These are phyloP conservation scores for Hydrocynus forskahlii DNA, from an alignment of 2,797 vertebrate species.

Conservation along the genomic window DNA sequence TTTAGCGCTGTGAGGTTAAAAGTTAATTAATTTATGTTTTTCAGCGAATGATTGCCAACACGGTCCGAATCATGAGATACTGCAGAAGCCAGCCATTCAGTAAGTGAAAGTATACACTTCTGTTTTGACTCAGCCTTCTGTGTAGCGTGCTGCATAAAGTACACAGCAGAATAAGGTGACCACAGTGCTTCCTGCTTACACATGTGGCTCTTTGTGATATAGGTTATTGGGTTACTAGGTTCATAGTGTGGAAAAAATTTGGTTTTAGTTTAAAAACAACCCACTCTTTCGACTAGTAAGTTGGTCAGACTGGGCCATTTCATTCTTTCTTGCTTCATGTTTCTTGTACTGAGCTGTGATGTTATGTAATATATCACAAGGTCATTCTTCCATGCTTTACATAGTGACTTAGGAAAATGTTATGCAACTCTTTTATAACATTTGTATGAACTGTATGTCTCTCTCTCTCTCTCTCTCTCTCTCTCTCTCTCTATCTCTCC, in stretches of 20 bases:
- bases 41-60: constrained; percentile 97
- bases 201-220: background rate
- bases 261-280: background rate
- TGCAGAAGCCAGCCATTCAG: constrained; percentile 94
- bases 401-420: background rate
- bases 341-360: background rate
- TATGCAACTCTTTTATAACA: background rate
- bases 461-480: background rate
- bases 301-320: too few species aligned
- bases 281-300: background rate
- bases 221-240: background rate
- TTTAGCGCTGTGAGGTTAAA: background rate
- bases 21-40: constrained; percentile 62
- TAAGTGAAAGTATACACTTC: constrained; percentile 74
- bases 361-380: background rate
- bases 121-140: background rate
- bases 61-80: constrained; percentile 90
- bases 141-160: background rate
- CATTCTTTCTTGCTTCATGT: too few species aligned
- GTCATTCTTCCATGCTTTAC: background rate
- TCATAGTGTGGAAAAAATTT: background rate
- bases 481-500: constrained; percentile 4
- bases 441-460: background rate
- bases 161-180: background rate
- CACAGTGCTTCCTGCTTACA: constrained; percentile 8